Evolutionary conservation across 2,113 vertebrate species (phyloP).

Genomic region (Xiphias gladius): DNA sequence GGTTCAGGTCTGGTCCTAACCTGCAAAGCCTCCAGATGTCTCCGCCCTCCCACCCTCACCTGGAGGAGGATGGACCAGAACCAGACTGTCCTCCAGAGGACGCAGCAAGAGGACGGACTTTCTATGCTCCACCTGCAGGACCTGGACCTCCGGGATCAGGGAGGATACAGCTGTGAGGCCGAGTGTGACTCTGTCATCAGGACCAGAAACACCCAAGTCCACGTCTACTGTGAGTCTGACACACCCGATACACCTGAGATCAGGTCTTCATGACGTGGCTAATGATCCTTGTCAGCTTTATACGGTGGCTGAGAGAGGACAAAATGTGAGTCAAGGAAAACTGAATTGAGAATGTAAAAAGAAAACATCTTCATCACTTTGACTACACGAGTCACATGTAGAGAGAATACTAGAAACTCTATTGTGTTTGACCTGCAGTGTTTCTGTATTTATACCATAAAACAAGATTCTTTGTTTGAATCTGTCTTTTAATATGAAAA

Average conservation of each 20-base stretch:
- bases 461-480: too few species aligned
- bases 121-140: constrained; percentile 64
- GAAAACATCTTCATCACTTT: too few species aligned
- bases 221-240: constrained; percentile 77
- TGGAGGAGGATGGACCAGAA: constrained; percentile 65
- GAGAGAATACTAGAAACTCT: too few species aligned
- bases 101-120: background rate
- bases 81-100: constrained; percentile 27
- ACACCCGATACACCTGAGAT: background rate
- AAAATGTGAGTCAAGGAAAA: too few species aligned
- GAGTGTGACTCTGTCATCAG: constrained; percentile 68
- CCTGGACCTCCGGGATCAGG: constrained; percentile 67
- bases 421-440: too few species aligned
- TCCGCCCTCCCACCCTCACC: constrained; percentile 57
- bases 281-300: too few species aligned
- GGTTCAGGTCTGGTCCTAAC: constrained; percentile 67
- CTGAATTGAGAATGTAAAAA: too few species aligned
- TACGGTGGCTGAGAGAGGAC: too few species aligned
- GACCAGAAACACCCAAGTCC: constrained; percentile 49
- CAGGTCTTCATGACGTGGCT: background rate
- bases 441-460: too few species aligned
- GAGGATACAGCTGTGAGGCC: constrained; percentile 76
- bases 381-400: too few species aligned
- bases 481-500: too few species aligned
- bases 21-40: constrained; percentile 73